Percentiles rank a stretch among this genome's conserved stretches.
Conservation (phyloP, 2,888 invertebrate species). For the Hylaea fasciaria region DNA sequence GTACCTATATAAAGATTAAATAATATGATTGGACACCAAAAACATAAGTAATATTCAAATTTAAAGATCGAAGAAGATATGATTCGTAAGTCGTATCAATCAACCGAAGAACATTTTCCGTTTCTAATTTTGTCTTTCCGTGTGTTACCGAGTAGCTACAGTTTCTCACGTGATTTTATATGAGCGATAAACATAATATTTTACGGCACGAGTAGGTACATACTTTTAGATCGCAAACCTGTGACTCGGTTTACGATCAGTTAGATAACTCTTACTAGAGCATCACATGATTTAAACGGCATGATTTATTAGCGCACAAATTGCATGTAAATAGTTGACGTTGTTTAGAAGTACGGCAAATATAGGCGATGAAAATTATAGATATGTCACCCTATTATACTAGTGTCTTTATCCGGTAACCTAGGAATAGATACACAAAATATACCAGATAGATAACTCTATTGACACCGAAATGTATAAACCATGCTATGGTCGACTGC, state of each 20-base stretch:
- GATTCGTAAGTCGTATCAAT: background rate
- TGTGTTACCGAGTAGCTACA: background rate
- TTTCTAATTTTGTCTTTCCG: background rate
- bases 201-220: slow-evolving; percentile 14
- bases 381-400: background rate
- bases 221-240: slow-evolving; percentile 21
- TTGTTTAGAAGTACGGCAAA: background rate
- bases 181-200: slow-evolving; percentile 23
- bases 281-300: slow-evolving; percentile 28
- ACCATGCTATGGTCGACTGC: no score
- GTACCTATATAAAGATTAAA: no score
- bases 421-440: no score
- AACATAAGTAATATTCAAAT: no score
- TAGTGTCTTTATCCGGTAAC: no score
- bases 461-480: no score
- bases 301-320: slow-evolving; percentile 26
- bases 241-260: slow-evolving; percentile 35
- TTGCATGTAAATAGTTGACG: slow-evolving; percentile 19
- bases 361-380: background rate
- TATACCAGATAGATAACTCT: no score
- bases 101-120: background rate
- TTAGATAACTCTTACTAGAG: slow-evolving; percentile 33
- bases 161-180: slow-evolving; percentile 13
- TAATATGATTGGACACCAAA: no score
- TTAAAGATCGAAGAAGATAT: background rate